Evolutionary conservation across 2,888 invertebrate species (phyloP).

Genomic region (Embidobia sp.): DNA sequence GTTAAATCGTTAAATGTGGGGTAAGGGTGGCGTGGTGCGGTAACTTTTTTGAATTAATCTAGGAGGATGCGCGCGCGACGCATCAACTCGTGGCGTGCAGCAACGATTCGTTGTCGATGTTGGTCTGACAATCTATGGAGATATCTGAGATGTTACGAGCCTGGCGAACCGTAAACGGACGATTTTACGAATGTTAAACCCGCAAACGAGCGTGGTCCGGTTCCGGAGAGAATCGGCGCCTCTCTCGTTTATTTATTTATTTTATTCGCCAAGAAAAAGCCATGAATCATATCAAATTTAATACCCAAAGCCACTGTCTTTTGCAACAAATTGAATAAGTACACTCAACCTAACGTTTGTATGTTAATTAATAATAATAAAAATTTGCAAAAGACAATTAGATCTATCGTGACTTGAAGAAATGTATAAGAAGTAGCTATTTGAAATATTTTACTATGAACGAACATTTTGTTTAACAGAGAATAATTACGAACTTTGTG

Average conservation of each 20-base stretch:
- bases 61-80: constrained; percentile 55
- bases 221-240: constrained; percentile 41
- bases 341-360: too few species aligned
- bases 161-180: constrained; percentile 72
- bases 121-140: constrained; percentile 74
- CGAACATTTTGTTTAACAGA: too few species aligned
- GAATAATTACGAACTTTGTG: too few species aligned
- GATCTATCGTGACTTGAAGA: too few species aligned
- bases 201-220: constrained; percentile 57
- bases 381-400: too few species aligned
- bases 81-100: constrained; percentile 55
- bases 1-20: constrained; percentile 61
- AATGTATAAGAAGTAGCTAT: too few species aligned
- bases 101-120: constrained; percentile 59
- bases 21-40: constrained; percentile 42
- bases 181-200: constrained; percentile 73
- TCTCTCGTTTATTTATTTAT: constrained; percentile 1
- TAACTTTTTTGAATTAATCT: constrained; percentile 61
- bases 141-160: constrained; percentile 77
- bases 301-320: too few species aligned
- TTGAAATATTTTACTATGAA: too few species aligned
- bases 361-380: too few species aligned
- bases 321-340: too few species aligned
- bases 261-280: too few species aligned
- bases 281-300: too few species aligned